A percentile compares a stretch with the other conserved stretches of the same genome.
phyloP scores from a whole-genome alignment of 2,113 vertebrate genomes.

The Leptosomus discolor region DNA sequence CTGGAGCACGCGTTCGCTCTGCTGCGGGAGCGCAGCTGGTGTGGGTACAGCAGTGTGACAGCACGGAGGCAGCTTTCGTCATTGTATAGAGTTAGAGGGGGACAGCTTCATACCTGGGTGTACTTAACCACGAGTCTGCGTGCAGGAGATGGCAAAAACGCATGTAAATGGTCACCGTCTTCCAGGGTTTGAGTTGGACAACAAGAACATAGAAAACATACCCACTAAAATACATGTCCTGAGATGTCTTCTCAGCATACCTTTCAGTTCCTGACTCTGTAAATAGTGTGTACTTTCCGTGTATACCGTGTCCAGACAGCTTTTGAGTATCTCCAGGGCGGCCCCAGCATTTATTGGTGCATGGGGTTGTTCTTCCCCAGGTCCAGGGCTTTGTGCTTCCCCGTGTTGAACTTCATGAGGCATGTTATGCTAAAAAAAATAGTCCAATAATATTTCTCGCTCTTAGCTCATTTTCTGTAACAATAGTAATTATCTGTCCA shows the following conservation, averaged over 20 bases:
- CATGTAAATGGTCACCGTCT: not conserved
- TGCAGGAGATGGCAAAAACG: not conserved
- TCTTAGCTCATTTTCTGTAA: not conserved
- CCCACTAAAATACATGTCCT: not conserved
- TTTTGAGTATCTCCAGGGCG: not conserved
- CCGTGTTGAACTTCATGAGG: not conserved
- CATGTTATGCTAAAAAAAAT: not conserved
- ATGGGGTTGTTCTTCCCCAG: not conserved
- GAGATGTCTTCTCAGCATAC: not conserved
- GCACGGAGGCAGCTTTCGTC: not conserved
- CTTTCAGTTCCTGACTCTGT: not conserved
- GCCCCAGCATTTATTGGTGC: not conserved
- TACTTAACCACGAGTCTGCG: not conserved
- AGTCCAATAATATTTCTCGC: not conserved
- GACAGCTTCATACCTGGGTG: not conserved
- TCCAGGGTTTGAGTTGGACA: not conserved
- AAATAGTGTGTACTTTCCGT: not conserved
- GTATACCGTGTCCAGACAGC: too few relatives aligned
- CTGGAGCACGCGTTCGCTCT: not conserved
- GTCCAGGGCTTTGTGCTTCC: not conserved
- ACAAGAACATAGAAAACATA: not conserved
- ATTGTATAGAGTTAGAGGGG: not conserved
- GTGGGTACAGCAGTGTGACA: not conserved
- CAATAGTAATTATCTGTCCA: not conserved
- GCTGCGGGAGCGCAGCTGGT: not conserved